Evolutionary conservation across 2,888 invertebrate genomes (phyloP).

Genomic region (Watsonalla cultraria): DNA sequence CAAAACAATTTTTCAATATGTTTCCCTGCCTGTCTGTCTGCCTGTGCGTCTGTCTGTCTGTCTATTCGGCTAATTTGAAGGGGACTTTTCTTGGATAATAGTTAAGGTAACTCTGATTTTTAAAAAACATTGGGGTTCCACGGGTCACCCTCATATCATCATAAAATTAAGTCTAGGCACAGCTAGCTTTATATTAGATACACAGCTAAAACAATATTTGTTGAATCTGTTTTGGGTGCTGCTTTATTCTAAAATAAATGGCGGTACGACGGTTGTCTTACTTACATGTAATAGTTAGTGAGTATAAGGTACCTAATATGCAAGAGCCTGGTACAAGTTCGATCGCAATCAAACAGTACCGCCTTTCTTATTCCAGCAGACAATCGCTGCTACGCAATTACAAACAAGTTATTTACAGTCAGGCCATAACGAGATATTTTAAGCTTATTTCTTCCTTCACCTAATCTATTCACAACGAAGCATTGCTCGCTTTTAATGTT

Average conservation of each 20-base stretch:
- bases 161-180: neutral
- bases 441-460: conserved; percentile 51
- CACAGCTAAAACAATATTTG: neutral
- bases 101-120: too few species aligned
- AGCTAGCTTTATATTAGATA: too few species aligned
- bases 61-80: too few species aligned
- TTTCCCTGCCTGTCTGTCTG: too few species aligned
- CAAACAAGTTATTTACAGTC: conserved; percentile 58
- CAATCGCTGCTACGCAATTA: conserved; percentile 51
- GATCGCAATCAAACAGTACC: conserved; percentile 49
- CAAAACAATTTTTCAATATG: too few species aligned
- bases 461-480: conserved; percentile 47
- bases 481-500: conserved; percentile 30
- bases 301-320: conserved; percentile 32
- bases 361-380: conserved; percentile 40
- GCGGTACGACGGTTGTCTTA: conserved; percentile 29
- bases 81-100: too few species aligned
- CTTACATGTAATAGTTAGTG: conserved; percentile 16
- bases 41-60: too few species aligned
- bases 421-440: conserved; percentile 48
- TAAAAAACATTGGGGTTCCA: too few species aligned
- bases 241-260: conserved; percentile 26
- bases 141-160: neutral
- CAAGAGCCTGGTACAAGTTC: conserved; percentile 36
- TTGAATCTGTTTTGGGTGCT: neutral